Evolutionary conservation across 2,113 vertebrate genomes (phyloP).

Genomic region (Silurus meridionalis): DNA sequence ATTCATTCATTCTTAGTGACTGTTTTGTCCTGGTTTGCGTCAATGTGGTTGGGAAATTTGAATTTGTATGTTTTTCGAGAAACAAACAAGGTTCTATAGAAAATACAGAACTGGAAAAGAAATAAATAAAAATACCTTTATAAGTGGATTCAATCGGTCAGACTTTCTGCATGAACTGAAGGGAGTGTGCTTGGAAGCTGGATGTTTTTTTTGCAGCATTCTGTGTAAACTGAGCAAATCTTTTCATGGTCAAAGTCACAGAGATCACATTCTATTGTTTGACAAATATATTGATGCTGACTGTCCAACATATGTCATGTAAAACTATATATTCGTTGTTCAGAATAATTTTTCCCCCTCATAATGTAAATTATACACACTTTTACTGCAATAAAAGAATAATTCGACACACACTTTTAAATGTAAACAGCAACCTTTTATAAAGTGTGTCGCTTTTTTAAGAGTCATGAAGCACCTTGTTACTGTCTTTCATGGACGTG

Average conservation of each 20-base stretch:
- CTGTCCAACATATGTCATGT: not conserved
- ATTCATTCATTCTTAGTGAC: not conserved
- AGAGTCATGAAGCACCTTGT: not conserved
- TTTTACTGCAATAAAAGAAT: not conserved
- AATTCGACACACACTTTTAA: not conserved
- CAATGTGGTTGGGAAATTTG: not conserved
- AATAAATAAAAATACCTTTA: not conserved
- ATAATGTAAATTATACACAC: not conserved
- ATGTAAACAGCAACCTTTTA: not conserved
- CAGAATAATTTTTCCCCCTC: not conserved
- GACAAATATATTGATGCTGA: no score
- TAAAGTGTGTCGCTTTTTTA: not conserved
- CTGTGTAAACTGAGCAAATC: not conserved
- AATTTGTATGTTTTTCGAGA: not conserved
- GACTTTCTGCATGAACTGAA: not conserved
- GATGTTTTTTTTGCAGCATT: not conserved
- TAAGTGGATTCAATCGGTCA: not conserved
- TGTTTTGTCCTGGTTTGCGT: not conserved
- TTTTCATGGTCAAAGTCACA: not conserved
- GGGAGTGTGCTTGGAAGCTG: not conserved
- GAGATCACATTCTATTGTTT: no score
- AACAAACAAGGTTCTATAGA: not conserved
- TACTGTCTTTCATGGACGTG: not conserved
- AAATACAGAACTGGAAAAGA: not conserved
- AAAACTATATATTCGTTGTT: slow-evolving; percentile 4